phyloP scores from a whole-genome alignment of 2,113 vertebrate species.

The Beaufortia kweichowensis region DNA sequence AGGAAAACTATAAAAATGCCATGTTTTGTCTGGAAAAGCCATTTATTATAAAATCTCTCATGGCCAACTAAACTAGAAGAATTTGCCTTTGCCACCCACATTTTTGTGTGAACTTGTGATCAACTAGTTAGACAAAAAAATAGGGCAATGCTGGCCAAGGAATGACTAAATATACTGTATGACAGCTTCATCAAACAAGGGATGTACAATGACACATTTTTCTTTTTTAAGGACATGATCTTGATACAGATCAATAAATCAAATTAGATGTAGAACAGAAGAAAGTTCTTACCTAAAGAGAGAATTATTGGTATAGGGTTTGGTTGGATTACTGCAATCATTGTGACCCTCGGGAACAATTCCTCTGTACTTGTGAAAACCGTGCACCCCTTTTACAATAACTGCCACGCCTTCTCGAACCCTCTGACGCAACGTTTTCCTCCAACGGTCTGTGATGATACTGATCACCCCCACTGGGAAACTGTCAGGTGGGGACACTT shows the following conservation, averaged over 20 bases:
- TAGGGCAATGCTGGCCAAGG: slow-evolving; percentile 13
- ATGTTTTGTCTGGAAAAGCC: slow-evolving; percentile 24
- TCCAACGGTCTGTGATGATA: slow-evolving; percentile 92
- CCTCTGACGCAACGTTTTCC: slow-evolving; percentile 89
- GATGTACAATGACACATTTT: background rate
- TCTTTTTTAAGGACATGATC: background rate
- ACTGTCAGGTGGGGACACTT: slow-evolving; percentile 77
- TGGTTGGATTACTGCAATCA: slow-evolving; percentile 77
- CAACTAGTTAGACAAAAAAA: slow-evolving; percentile 18
- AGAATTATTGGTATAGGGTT: slow-evolving; percentile 72
- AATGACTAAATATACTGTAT: slow-evolving; percentile 33
- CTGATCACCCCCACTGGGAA: slow-evolving; percentile 94
- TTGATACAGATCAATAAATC: background rate
- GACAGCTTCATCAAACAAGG: slow-evolving; percentile 17
- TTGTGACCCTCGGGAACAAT: slow-evolving; percentile 81
- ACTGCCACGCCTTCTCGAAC: slow-evolving; percentile 94
- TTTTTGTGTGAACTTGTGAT: slow-evolving; percentile 18
- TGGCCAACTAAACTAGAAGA: slow-evolving; percentile 8
- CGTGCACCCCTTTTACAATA: slow-evolving; percentile 85
- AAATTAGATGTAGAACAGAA: background rate
- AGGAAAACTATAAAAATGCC: slow-evolving; percentile 17
- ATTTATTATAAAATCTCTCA: slow-evolving; percentile 5
- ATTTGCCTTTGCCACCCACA: background rate
- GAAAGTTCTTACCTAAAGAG: slow-evolving; percentile 84
- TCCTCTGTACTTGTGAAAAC: slow-evolving; percentile 81